A percentile compares a stretch with the other conserved stretches of the same genome.
These are phyloP conservation scores for Ophioninae sp. DNA, from an alignment of 2,888 invertebrate genomes.

Conservation along the genomic window DNA sequence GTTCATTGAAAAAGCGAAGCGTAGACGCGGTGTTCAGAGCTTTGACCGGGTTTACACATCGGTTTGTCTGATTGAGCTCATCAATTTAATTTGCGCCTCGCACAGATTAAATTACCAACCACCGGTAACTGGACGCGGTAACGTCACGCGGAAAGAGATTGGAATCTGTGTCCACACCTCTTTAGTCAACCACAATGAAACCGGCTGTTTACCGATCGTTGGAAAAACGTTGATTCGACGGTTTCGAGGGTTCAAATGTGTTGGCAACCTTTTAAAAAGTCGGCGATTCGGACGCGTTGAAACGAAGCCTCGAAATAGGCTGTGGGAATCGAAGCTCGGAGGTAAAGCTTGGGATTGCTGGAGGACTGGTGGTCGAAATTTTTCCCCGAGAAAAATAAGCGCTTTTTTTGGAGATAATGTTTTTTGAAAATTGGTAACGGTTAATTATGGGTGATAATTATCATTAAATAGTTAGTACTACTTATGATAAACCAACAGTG, in stretches of 20 bases:
- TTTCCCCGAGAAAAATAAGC: too few relatives aligned
- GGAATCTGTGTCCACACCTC: constrained; percentile 27
- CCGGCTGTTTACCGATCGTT: constrained; percentile 39
- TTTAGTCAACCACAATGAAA: neutral
- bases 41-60: constrained; percentile 1
- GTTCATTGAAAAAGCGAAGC: constrained; percentile 5
- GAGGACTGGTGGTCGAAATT: too few relatives aligned
- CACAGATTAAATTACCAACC: constrained; percentile 23
- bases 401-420: too few relatives aligned
- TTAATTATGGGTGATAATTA: too few relatives aligned
- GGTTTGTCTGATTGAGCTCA: constrained; percentile 20
- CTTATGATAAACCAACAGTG: too few relatives aligned
- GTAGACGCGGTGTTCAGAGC: neutral
- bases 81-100: constrained; percentile 40
- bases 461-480: too few relatives aligned
- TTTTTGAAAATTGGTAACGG: too few relatives aligned
- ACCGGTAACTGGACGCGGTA: neutral
- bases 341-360: too few relatives aligned
- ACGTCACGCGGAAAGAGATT: constrained; percentile 2
- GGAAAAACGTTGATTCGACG: constrained; percentile 9
- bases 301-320: too few relatives aligned
- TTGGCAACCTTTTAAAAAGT: constrained; percentile 30
- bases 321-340: too few relatives aligned
- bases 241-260: neutral
- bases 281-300: neutral